Evolutionary conservation across 1,140 invertebrate species (phyloP), one percentile per base, ranked within the genome.

Genomic region (Octopus sinensis): DNA sequence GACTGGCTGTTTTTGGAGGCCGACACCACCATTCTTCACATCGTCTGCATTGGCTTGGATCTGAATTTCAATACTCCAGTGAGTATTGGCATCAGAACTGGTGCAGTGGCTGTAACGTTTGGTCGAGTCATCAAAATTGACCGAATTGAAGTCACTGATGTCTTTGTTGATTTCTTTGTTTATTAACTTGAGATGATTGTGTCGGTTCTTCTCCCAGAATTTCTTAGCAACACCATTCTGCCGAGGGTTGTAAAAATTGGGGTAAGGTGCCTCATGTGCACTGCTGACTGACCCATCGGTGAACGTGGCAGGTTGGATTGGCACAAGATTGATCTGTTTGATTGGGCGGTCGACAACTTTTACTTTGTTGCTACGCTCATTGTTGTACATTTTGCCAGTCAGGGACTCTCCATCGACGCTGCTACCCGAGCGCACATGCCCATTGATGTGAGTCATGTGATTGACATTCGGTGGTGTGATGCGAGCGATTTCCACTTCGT

Each of bases 211-310:
- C 83, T 96, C 95, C 89, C 97, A 97, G 90, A 97, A 97, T 86
- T 96, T 96, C 83, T 95, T 93, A 0, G 96, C 96, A 1, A 96
- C 95, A 17, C 95, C 96, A 88, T 95, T 97, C 89, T 98, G 96
- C 87, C 95, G 95, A 0, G 96, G 95, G 92, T 98, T 97, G 87
- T 97, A 97, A 90, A 97, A 98, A 89, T 95, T 93, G 85, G 87
- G 85, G 71, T 82, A 84, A 78, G 75, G 81, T 43, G 86, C 82
- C 54, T 89, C 86, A 78, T 96, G 94, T 0, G 94, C 94, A 82
- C 87, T 87, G 73, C 80, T 85, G 79, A 88, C 78, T 10, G 88
- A 88, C 62, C 84, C 83, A 82, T 90, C 87, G 54, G 85, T 86
- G 12, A 86, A 80, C 30, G 89, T 87, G 4, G 87, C 85, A 30